Percentiles rank a stretch among this genome's conserved stretches.
phyloP scores from a whole-genome alignment of 1,140 invertebrate genomes.

The Cotesia vestalis region DNA sequence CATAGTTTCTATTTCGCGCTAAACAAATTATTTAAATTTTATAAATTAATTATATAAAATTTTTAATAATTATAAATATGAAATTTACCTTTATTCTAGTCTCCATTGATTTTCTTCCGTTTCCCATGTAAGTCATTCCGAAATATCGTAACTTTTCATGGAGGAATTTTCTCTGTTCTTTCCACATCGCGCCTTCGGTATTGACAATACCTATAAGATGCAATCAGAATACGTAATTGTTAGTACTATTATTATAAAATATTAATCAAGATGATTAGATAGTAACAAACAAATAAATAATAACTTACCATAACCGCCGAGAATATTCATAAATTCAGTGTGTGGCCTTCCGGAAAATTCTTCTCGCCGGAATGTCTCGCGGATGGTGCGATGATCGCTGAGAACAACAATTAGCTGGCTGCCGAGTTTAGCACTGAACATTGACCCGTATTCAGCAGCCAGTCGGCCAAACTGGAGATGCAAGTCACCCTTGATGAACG shows the following conservation, averaged over 20 bases:
- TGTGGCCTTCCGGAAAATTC: conserved; percentile 87
- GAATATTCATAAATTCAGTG: conserved; percentile 83
- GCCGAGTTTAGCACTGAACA: conserved; percentile 84
- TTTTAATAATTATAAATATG: not conserved
- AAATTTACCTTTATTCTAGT: conserved; percentile 80
- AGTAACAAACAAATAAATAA: conserved; percentile 11
- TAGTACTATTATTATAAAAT: not conserved
- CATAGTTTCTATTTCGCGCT: conserved; percentile 82
- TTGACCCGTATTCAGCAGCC: conserved; percentile 78
- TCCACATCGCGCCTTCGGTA: conserved; percentile 90
- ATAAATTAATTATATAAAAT: not conserved
- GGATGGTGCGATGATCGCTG: conserved; percentile 83
- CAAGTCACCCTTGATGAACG: conserved; percentile 78
- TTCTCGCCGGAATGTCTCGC: conserved; percentile 83
- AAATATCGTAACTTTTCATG: conserved; percentile 88
- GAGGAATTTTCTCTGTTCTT: conserved; percentile 89
- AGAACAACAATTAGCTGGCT: conserved; percentile 84
- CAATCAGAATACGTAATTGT: conserved; percentile 22
- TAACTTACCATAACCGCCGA: conserved; percentile 88
- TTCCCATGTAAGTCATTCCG: conserved; percentile 86
- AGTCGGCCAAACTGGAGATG: conserved; percentile 82
- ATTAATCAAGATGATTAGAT: not conserved
- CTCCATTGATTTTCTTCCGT: conserved; percentile 84
- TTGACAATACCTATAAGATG: conserved; percentile 84
- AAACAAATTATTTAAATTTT: conserved; percentile 40